phyloP scores from a whole-genome alignment of 2,888 invertebrate species.

The Hoplodrina blanda region DNA sequence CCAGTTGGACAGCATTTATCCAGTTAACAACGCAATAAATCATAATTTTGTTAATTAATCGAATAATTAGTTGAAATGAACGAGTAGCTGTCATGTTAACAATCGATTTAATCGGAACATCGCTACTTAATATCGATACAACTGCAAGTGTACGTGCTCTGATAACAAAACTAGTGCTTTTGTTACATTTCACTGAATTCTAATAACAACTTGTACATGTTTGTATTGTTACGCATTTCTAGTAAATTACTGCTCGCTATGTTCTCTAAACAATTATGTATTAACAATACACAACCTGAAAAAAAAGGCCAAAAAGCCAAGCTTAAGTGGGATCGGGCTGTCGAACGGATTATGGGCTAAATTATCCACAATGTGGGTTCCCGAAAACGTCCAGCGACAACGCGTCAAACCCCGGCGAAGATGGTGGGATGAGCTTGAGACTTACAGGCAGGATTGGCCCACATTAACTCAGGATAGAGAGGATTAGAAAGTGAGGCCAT shows the following conservation, averaged over 20 bases:
- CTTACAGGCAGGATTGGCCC: no score
- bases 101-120: constrained; percentile 37
- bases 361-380: no score
- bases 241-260: not conserved
- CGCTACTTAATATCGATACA: constrained; percentile 17
- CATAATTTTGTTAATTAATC: constrained; percentile 34
- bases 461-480: no score
- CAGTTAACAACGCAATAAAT: constrained; percentile 12
- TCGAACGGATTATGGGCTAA: no score
- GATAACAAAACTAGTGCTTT: constrained; percentile 43
- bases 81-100: constrained; percentile 33
- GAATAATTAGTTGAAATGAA: constrained; percentile 30
- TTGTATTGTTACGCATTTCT: constrained; percentile 1
- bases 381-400: no score
- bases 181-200: constrained; percentile 35
- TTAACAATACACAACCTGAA: no score
- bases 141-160: constrained; percentile 40
- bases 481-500: no score
- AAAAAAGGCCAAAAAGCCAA: no score
- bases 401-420: no score
- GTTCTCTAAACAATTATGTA: not conserved
- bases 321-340: no score
- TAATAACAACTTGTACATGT: constrained; percentile 17
- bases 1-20: constrained; percentile 6
- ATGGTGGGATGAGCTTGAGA: no score